These are phyloP conservation scores for Urechis unicinctus DNA, from an alignment of 2,888 invertebrate species.

Conservation along the genomic window DNA sequence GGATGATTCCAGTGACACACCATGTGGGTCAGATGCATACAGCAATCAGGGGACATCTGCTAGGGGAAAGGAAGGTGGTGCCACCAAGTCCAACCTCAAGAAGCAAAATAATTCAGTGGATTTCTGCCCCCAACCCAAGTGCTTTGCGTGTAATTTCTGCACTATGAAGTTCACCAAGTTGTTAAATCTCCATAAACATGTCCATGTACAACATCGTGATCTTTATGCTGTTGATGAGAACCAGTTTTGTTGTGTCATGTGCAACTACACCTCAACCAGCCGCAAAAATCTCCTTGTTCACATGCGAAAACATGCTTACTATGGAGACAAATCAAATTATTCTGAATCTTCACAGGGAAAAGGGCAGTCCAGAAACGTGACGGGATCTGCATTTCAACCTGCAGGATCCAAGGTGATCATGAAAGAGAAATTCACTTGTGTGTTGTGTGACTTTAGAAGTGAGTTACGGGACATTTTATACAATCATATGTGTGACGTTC, in stretches of 20 bases:
- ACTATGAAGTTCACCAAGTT: constrained; percentile 46
- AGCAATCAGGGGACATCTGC: neutral
- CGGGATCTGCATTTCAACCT: too few species aligned
- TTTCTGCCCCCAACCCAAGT: constrained; percentile 26
- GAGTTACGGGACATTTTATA: too few species aligned
- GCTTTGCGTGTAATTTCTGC: constrained; percentile 46
- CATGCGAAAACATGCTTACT: constrained; percentile 47
- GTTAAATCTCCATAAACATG: constrained; percentile 46
- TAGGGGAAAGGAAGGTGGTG: neutral
- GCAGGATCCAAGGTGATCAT: too few species aligned
- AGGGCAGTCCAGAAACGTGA: too few species aligned
- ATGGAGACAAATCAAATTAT: too few species aligned
- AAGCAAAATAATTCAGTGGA: constrained; percentile 3
- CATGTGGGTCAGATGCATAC: neutral
- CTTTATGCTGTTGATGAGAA: neutral
- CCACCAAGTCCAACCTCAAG: neutral
- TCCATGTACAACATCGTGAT: constrained; percentile 36
- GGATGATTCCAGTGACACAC: neutral
- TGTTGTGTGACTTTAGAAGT: too few species aligned
- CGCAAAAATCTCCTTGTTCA: constrained; percentile 44
- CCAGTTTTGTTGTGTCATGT: constrained; percentile 35
- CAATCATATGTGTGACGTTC: too few species aligned
- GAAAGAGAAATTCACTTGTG: too few species aligned
- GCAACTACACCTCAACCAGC: constrained; percentile 38
- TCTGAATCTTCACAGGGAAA: too few species aligned